Conservation (phyloP, 1,140 invertebrate species). For the Micrasema longulum region DNA sequence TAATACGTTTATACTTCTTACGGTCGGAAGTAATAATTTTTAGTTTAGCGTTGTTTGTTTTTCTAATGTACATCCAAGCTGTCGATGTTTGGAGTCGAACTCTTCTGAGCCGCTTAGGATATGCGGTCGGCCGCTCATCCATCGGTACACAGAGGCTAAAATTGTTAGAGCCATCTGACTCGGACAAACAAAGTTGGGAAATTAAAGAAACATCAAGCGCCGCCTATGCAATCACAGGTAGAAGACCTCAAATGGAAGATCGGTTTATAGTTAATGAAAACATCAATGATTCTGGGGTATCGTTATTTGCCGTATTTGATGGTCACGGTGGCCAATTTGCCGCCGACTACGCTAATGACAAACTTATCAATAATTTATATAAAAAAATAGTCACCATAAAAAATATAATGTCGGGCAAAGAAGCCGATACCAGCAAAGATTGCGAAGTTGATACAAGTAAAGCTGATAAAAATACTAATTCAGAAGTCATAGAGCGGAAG, state of each 20-base stretch:
- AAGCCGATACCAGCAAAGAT: constrained; percentile 45
- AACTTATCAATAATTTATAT: constrained; percentile 81
- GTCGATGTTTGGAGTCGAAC: constrained; percentile 83
- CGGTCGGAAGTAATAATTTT: constrained; percentile 82
- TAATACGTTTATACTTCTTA: constrained; percentile 78
- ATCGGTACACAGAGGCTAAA: constrained; percentile 69
- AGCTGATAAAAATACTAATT: constrained; percentile 55
- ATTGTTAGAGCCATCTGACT: constrained; percentile 66
- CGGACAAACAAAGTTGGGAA: constrained; percentile 82
- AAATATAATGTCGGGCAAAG: constrained; percentile 74
- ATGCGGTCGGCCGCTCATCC: constrained; percentile 73
- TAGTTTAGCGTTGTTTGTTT: constrained; percentile 74
- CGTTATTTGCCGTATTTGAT: constrained; percentile 93
- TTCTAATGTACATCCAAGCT: constrained; percentile 82
- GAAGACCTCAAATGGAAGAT: constrained; percentile 93
- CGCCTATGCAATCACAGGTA: constrained; percentile 90
- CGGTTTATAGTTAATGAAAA: constrained; percentile 86
- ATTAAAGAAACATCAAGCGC: constrained; percentile 79
- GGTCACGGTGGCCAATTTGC: constrained; percentile 96
- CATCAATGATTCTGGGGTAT: constrained; percentile 79
- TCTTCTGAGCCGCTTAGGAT: constrained; percentile 78
- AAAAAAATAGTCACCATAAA: constrained; percentile 80
- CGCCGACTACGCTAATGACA: constrained; percentile 88
- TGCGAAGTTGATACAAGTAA: constrained; percentile 65
- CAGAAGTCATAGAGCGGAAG: constrained; percentile 65